Evolutionary conservation across 2,888 invertebrate species (phyloP).

Genomic region (Netelia melanura): DNA sequence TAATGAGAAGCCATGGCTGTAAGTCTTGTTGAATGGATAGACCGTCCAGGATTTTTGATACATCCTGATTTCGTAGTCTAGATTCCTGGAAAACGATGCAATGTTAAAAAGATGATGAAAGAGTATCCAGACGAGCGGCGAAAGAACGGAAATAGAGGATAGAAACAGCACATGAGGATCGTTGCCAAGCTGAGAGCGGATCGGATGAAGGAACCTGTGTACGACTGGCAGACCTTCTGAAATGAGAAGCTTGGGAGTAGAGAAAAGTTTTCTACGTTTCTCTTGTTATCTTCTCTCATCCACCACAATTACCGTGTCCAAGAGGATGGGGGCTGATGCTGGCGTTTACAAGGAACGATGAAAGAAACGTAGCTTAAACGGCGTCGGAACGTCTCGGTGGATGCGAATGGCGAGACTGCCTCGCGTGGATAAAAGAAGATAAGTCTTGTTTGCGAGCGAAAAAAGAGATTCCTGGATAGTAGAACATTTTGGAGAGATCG

Average conservation of each 20-base stretch:
- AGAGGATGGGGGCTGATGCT: neutral
- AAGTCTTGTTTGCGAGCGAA: slow-evolving; percentile 52
- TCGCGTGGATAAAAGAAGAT: slow-evolving; percentile 47
- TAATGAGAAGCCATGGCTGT: neutral
- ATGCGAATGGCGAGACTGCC: slow-evolving; percentile 33
- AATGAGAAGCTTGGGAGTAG: slow-evolving; percentile 41
- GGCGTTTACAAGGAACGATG: slow-evolving; percentile 45
- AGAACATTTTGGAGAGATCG: slow-evolving; percentile 32
- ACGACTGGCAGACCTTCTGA: slow-evolving; percentile 45
- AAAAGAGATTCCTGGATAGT: slow-evolving; percentile 18
- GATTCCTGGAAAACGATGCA: neutral
- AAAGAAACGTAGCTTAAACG: slow-evolving; percentile 53
- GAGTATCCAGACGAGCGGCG: slow-evolving; percentile 21
- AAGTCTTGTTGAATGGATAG: neutral
- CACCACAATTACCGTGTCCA: slow-evolving; percentile 45
- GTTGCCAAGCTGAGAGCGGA: slow-evolving; percentile 59
- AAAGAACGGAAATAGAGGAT: slow-evolving; percentile 38
- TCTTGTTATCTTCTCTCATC: slow-evolving; percentile 59
- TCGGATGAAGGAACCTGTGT: slow-evolving; percentile 1
- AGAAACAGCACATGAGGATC: slow-evolving; percentile 17
- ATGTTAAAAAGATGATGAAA: slow-evolving; percentile 32
- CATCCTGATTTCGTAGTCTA: neutral
- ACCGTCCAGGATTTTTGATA: neutral
- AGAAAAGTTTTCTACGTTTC: slow-evolving; percentile 60
- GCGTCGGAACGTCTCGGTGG: slow-evolving; percentile 59